Evolutionary conservation across 2,888 invertebrate species (phyloP).

Genomic region (Bimastos eiseni): DNA sequence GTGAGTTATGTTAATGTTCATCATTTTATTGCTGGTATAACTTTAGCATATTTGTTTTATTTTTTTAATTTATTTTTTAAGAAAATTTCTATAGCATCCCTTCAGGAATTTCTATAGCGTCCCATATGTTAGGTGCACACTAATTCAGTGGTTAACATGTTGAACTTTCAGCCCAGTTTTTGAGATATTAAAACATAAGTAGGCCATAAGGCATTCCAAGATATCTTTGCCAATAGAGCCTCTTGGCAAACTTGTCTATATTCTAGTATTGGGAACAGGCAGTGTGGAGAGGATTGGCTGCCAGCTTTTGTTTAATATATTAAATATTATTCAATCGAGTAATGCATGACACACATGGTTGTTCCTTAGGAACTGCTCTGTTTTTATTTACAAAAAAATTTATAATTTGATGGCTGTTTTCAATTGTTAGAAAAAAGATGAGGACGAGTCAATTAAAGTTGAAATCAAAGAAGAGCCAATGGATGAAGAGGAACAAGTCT

Average conservation of each 20-base stretch:
- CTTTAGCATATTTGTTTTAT: neutral
- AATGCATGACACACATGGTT: neutral
- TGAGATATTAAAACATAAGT: neutral
- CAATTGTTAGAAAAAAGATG: neutral
- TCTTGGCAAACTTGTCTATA: too few species aligned
- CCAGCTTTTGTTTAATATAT: neutral
- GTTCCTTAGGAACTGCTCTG: neutral
- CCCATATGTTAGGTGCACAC: neutral
- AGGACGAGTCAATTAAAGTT: conserved; percentile 53
- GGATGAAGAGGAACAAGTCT: conserved; percentile 50
- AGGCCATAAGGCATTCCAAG: too few species aligned
- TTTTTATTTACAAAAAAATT: too few species aligned
- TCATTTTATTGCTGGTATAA: too few species aligned
- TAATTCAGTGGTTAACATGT: neutral
- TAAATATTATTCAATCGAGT: neutral
- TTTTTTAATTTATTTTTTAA: too few species aligned
- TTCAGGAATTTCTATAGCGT: too few species aligned
- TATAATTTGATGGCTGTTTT: neutral
- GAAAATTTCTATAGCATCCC: too few species aligned
- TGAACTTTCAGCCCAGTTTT: neutral
- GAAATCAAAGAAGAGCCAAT: conserved; percentile 72
- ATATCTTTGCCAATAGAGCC: neutral
- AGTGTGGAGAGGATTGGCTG: neutral
- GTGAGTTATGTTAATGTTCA: neutral
- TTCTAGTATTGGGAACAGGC: too few species aligned